phyloP scores from a whole-genome alignment of 2,797 vertebrate species.

The Garrulus glandarius region DNA sequence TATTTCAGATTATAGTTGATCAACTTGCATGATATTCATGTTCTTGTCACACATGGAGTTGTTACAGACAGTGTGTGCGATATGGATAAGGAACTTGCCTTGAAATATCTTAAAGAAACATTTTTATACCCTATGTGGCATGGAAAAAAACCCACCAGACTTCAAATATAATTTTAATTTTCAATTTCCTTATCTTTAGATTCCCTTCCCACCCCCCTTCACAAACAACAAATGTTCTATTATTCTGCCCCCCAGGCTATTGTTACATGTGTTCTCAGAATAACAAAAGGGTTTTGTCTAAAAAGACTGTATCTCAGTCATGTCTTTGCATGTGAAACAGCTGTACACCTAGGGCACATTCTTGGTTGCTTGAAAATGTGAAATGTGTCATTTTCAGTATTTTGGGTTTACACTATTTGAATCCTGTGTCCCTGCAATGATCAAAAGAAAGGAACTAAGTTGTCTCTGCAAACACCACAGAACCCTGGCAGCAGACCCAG shows the following conservation, averaged over 20 bases:
- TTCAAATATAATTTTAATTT: background rate
- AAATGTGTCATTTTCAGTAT: background rate
- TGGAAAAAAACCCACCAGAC: background rate
- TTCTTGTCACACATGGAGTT: background rate
- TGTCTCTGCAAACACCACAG: background rate
- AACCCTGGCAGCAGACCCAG: background rate
- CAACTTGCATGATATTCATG: background rate
- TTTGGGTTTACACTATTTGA: background rate
- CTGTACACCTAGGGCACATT: slow-evolving; percentile 46
- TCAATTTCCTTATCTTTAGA: slow-evolving; percentile 30
- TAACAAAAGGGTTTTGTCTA: slow-evolving; percentile 47
- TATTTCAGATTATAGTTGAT: background rate
- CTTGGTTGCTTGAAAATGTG: background rate
- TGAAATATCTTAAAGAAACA: background rate
- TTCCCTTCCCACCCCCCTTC: background rate
- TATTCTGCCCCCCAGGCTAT: slow-evolving; percentile 22
- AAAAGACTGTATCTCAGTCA: slow-evolving; percentile 32
- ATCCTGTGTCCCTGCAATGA: background rate
- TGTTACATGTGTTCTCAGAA: slow-evolving; percentile 23
- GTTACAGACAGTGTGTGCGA: background rate
- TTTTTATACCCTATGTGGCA: background rate
- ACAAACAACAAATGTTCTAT: background rate
- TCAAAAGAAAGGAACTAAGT: background rate
- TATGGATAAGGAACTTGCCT: background rate
- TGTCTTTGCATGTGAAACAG: slow-evolving; percentile 32